These are phyloP conservation scores for Drosophila takahashii DNA, from an alignment of 1,140 invertebrate genomes.

Conservation along the genomic window DNA sequence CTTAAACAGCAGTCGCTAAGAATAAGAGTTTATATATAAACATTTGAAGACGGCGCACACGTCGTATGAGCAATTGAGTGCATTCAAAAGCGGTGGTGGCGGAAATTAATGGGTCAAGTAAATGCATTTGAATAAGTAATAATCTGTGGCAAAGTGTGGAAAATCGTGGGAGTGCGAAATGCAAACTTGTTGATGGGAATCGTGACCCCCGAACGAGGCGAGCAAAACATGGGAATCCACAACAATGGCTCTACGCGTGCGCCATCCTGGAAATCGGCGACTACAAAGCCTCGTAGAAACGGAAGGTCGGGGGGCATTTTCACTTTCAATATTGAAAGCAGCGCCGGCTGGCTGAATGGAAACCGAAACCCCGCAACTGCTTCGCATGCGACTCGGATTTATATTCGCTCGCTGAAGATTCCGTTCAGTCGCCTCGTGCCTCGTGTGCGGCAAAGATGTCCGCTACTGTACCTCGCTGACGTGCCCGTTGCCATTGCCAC, in stretches of 20 bases:
- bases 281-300: not conserved
- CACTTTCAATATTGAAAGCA: conserved; percentile 74
- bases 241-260: conserved; percentile 49
- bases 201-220: conserved; percentile 36
- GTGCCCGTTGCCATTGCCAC: conserved; percentile 2
- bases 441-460: conserved; percentile 56
- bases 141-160: conserved; percentile 14
- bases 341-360: conserved; percentile 50
- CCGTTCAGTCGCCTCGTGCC: conserved; percentile 64
- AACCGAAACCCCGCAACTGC: conserved; percentile 68
- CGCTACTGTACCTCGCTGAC: conserved; percentile 15
- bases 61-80: conserved; percentile 51
- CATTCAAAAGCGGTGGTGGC: conserved; percentile 6
- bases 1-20: not conserved
- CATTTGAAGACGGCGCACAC: conserved; percentile 10
- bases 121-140: conserved; percentile 58
- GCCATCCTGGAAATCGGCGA: conserved; percentile 58
- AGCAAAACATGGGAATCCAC: conserved; percentile 61
- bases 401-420: conserved; percentile 29
- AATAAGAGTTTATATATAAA: not conserved
- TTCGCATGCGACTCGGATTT: conserved; percentile 16
- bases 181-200: conserved; percentile 67
- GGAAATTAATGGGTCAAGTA: conserved; percentile 36
- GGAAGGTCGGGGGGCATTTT: conserved; percentile 4
- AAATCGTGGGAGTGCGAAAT: conserved; percentile 12